Evolutionary conservation across 1,140 invertebrate genomes (phyloP), one percentile per base, ranked within the genome.

Genomic region (Protaetia brevitarsis): DNA sequence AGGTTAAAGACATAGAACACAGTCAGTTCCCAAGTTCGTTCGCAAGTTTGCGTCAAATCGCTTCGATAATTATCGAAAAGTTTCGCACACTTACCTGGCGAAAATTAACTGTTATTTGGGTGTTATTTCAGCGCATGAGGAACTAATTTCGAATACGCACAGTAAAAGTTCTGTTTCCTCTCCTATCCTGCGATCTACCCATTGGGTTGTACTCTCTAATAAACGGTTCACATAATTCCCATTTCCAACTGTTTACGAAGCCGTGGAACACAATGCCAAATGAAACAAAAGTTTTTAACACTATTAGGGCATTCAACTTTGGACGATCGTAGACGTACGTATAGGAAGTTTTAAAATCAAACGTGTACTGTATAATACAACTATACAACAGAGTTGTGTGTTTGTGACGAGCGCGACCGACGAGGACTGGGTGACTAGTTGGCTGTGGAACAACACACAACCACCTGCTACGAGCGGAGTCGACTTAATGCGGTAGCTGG

Each of bases 291-390:
- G 41, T 45, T 45, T 45, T 45, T 45, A 45, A 45, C 41, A 45
- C 41, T 45, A 45, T 45, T 45, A 45, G 41, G 41, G 41, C 41
- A 45, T 45, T 45, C 41, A 45, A 45, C 41, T 45, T 45, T 45
- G 41, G 41, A 45, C 41, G 41, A 13, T 19, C 13, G 41, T 45
- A 45, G 37, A n/a, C n/a, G n/a, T n/a, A n/a, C n/a, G n/a, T n/a
- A n/a, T n/a, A n/a, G n/a, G n/a, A n/a, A 41, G 41, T 45, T 45
- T 45, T 45, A 45, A 45, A 45, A 45, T 45, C 41, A 45, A 45
- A 45, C 41, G n/a, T n/a, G n/a, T n/a, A n/a, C n/a, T n/a, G n/a
- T n/a, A n/a, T n/a, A n/a, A n/a, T n/a, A n/a, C n/a, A n/a, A n/a
- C n/a, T n/a, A 45, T 21, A 45, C 41, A 21, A 45, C 16, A 45